A percentile compares a stretch with the other conserved stretches of the same genome.
These are phyloP conservation scores for Pavo muticus DNA, from an alignment of 2,113 vertebrate genomes.

Conservation along the genomic window DNA sequence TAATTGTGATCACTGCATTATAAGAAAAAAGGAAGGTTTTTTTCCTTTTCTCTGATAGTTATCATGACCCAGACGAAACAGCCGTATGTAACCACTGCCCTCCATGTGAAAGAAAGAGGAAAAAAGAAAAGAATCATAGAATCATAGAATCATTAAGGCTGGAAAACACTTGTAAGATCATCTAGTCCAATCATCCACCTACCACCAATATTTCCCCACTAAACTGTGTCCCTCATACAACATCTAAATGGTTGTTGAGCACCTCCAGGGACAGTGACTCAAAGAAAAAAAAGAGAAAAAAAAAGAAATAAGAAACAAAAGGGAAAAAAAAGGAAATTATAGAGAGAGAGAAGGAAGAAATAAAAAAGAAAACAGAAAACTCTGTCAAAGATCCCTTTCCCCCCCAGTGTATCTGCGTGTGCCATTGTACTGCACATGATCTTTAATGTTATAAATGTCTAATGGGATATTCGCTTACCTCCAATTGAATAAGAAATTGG, in stretches of 20 bases:
- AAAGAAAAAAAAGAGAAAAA: no score
- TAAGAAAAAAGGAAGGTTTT: background rate
- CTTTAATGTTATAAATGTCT: background rate
- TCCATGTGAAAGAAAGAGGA: background rate
- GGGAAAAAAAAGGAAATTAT: background rate
- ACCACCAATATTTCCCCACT: no score
- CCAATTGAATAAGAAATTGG: background rate
- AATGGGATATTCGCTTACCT: background rate
- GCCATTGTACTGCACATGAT: accelerated
- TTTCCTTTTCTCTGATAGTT: background rate
- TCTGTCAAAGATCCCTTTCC: background rate
- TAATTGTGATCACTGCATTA: background rate
- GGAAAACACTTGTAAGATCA: no score
- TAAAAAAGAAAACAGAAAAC: background rate
- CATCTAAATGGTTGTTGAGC: no score
- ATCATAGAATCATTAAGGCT: no score
- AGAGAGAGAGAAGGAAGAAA: background rate
- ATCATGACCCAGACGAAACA: background rate
- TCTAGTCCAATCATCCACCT: no score
- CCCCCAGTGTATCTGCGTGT: accelerated
- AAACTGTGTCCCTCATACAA: no score
- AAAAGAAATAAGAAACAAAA: background rate
- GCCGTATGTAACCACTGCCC: background rate
- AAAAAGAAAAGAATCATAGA: background rate
- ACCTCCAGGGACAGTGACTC: no score